Conservation (phyloP, 2,113 vertebrate species). For the Poecile atricapillus region DNA sequence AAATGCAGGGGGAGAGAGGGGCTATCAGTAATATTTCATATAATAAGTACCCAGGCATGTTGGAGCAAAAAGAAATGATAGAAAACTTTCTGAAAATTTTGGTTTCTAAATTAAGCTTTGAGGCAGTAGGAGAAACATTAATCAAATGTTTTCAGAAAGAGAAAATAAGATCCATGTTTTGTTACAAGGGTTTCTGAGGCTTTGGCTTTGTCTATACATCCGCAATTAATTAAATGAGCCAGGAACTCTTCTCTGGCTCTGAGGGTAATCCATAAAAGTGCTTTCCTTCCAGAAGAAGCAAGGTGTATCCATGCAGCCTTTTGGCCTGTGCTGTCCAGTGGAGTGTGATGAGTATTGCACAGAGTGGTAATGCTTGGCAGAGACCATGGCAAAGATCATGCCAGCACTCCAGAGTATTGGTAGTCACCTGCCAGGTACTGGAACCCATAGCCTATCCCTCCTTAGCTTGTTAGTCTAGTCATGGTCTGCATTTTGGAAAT, state of each 20-base stretch:
- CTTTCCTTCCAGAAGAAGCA: neutral
- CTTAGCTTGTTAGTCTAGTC: neutral
- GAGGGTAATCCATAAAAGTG: neutral
- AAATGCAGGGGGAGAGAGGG: neutral
- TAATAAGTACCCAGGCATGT: neutral
- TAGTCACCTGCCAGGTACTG: neutral
- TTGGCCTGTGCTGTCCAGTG: neutral
- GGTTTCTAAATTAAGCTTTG: neutral
- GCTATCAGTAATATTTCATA: neutral
- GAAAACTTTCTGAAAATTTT: neutral
- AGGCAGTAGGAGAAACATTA: neutral
- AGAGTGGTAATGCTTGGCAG: neutral
- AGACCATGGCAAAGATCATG: neutral
- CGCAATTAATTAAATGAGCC: neutral
- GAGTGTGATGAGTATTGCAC: rapidly evolving
- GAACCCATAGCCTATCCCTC: neutral
- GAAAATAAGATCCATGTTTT: neutral
- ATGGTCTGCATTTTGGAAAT: neutral
- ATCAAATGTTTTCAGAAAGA: neutral
- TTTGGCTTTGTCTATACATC: neutral
- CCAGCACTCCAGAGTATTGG: neutral
- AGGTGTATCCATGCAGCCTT: neutral
- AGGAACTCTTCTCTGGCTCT: neutral
- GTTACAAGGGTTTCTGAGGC: neutral
- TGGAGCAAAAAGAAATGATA: neutral